These are phyloP conservation scores for Anorthoa munda DNA, from an alignment of 2,888 invertebrate genomes.

Conservation along the genomic window DNA sequence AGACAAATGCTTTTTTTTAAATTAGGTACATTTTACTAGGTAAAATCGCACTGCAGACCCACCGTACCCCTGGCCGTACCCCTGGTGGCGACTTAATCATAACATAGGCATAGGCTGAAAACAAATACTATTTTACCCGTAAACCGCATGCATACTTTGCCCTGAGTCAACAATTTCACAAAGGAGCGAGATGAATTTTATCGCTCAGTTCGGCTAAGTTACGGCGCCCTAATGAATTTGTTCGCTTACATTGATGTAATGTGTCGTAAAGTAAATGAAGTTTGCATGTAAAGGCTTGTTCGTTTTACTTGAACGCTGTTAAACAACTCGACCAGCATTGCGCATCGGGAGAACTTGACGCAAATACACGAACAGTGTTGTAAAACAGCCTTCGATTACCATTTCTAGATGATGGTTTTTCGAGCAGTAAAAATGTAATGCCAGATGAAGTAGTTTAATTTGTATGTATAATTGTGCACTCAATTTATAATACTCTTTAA, in stretches of 20 bases:
- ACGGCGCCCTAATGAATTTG: constrained; percentile 56
- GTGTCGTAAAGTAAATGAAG: constrained; percentile 73
- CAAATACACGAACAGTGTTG: constrained; percentile 74
- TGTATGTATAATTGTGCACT: constrained; percentile 28
- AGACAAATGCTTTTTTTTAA: not conserved
- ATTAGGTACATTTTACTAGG: too few relatives aligned
- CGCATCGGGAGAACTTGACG: constrained; percentile 42
- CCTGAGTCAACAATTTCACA: constrained; percentile 45
- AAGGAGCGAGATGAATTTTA: constrained; percentile 54
- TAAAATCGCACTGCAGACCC: too few relatives aligned
- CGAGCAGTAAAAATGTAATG: constrained; percentile 27
- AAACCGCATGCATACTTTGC: constrained; percentile 21
- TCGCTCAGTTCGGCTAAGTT: constrained; percentile 49
- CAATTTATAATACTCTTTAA: constrained; percentile 31
- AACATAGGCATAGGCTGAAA: not conserved
- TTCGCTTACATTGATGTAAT: constrained; percentile 63
- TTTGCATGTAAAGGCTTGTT: constrained; percentile 67
- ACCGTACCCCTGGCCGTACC: too few relatives aligned
- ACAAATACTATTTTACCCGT: constrained; percentile 25
- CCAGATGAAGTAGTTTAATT: constrained; percentile 34
- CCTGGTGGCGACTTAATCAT: not conserved
- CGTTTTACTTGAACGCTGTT: constrained; percentile 74
- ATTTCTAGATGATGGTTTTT: constrained; percentile 59
- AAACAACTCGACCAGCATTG: constrained; percentile 72
- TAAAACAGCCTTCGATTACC: constrained; percentile 61